phyloP scores from a whole-genome alignment of 2,797 vertebrate genomes.

The Perodicticus potto region DNA sequence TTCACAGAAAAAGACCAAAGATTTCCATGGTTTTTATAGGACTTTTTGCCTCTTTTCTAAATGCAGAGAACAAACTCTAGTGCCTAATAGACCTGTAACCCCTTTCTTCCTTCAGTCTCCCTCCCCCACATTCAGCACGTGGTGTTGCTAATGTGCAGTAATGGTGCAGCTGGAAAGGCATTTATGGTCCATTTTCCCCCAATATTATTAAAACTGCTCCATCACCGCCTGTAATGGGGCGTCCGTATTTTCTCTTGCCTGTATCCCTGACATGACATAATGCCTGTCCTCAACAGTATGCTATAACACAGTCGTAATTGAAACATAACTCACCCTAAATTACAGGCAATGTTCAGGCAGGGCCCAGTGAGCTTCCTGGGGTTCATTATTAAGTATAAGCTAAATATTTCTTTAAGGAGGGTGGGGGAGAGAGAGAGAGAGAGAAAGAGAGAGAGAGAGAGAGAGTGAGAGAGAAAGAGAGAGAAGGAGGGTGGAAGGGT shows the following conservation, averaged over 20 bases:
- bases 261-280: conserved; percentile 90
- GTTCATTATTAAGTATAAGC: conserved; percentile 89
- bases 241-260: conserved; percentile 88
- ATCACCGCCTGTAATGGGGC: conserved; percentile 89
- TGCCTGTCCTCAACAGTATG: conserved; percentile 89
- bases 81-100: conserved; percentile 42
- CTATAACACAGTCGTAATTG: conserved; percentile 91
- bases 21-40: conserved; percentile 52
- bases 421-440: conserved; percentile 82
- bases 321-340: conserved; percentile 92
- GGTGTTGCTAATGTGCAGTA: conserved; percentile 88
- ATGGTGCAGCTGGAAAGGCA: conserved; percentile 87
- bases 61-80: conserved; percentile 19
- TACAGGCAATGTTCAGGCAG: conserved; percentile 89
- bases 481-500: background rate
- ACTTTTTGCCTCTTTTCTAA: conserved; percentile 45
- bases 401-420: conserved; percentile 88
- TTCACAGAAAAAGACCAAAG: conserved; percentile 59
- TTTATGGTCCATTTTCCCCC: conserved; percentile 87
- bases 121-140: conserved; percentile 41
- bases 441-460: conserved; percentile 26
- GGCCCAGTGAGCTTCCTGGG: conserved; percentile 86
- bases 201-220: conserved; percentile 92
- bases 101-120: conserved; percentile 55
- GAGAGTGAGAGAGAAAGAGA: background rate